These are phyloP conservation scores for Danaus plexippus DNA, from an alignment of 1,140 invertebrate species.

Conservation along the genomic window DNA sequence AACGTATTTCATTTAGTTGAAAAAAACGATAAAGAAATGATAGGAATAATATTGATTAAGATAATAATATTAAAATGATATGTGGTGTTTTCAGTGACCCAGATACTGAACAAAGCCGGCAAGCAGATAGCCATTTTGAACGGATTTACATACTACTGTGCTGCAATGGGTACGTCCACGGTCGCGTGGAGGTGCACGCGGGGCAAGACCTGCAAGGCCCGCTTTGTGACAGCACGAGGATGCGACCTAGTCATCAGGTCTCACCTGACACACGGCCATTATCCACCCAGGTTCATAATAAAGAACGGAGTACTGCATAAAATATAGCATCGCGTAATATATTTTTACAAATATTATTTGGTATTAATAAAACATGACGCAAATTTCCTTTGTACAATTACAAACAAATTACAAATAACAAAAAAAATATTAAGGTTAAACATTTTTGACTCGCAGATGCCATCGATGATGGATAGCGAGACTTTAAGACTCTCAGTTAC, in stretches of 20 bases:
- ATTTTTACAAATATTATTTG: not conserved
- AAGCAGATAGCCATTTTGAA: constrained; percentile 26
- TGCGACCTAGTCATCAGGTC: not conserved
- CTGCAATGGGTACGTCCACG: not conserved
- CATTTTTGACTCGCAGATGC: no score
- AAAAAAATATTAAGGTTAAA: no score
- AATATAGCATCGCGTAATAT: not conserved
- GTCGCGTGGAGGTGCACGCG: constrained; percentile 25
- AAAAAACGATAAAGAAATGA: not conserved
- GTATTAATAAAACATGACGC: no score
- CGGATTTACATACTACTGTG: constrained; percentile 28
- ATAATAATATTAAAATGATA: not conserved
- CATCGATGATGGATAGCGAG: no score
- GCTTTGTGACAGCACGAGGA: constrained; percentile 10
- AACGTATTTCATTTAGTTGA: not conserved
- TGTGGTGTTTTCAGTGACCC: constrained; percentile 23
- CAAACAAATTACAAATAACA: no score
- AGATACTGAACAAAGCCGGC: constrained; percentile 24
- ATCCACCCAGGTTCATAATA: constrained; percentile 9
- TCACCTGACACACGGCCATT: constrained; percentile 10
- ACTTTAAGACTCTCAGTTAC: no score
- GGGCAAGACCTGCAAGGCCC: constrained; percentile 11
- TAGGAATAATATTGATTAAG: constrained; percentile 16
- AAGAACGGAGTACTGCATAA: constrained; percentile 7
- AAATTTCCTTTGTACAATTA: no score